Evolutionary conservation across 2,797 vertebrate genomes (phyloP).

Genomic region (Anomalospiza imberbis): DNA sequence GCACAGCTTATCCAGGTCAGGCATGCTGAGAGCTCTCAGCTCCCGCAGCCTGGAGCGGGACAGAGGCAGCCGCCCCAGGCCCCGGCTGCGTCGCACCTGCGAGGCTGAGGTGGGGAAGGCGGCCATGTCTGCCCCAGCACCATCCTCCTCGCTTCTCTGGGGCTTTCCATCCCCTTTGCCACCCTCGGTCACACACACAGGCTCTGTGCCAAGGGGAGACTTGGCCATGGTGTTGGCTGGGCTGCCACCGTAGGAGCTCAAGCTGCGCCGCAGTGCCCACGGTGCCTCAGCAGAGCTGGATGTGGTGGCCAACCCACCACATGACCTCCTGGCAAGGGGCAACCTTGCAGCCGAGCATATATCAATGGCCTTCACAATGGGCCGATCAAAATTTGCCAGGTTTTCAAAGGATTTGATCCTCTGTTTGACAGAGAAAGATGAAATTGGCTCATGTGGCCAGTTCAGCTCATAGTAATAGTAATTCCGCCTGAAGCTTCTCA

Average conservation of each 20-base stretch:
- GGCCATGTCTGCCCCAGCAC: rapidly evolving
- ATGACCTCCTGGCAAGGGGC: conserved; percentile 79
- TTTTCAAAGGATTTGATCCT: conserved; percentile 97
- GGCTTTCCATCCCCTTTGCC: neutral
- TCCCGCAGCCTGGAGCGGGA: conserved; percentile 84
- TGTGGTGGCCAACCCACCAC: conserved; percentile 70
- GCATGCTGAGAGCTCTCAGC: conserved; percentile 90
- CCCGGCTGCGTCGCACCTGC: conserved; percentile 73
- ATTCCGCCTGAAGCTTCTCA: conserved; percentile 75
- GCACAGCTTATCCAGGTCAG: conserved; percentile 88
- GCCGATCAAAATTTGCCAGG: conserved; percentile 86
- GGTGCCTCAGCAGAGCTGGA: conserved; percentile 54
- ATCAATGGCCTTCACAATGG: conserved; percentile 76
- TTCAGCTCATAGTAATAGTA: conserved; percentile 78
- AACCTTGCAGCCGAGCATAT: conserved; percentile 77
- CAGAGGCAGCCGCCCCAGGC: conserved; percentile 57
- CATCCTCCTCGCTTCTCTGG: neutral
- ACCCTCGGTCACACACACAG: neutral
- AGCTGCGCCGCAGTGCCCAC: conserved; percentile 74
- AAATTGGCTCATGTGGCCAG: conserved; percentile 78
- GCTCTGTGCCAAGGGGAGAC: conserved; percentile 41
- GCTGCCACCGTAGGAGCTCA: conserved; percentile 81
- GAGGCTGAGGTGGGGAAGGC: neutral
- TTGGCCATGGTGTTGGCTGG: neutral
- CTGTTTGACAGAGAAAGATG: conserved; percentile 89